Conservation (phyloP, 2,113 vertebrate genomes). For the Cryptomyrus ogoouensis region DNA sequence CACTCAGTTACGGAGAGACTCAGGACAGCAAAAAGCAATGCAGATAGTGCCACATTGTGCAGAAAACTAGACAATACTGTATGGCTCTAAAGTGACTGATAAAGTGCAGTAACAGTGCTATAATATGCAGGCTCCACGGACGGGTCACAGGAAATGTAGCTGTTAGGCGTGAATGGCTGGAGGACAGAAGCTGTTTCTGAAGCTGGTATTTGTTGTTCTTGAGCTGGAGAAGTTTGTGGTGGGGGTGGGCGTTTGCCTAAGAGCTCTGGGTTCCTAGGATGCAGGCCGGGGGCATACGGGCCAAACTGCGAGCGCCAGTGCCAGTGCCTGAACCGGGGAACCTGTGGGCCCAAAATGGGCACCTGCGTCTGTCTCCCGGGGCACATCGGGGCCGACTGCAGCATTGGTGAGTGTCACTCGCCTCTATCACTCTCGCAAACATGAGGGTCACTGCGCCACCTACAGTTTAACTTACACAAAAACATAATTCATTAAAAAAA, state of each 20-base stretch:
- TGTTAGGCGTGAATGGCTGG: not conserved
- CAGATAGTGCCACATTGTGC: not conserved
- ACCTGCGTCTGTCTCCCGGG: conserved; percentile 70
- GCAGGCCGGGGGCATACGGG: conserved; percentile 65
- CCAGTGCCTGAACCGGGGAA: conserved; percentile 64
- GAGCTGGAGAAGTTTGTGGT: not conserved
- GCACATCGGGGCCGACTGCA: conserved; percentile 73
- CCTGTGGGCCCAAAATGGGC: conserved; percentile 61
- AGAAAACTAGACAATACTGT: not conserved
- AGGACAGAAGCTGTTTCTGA: not conserved
- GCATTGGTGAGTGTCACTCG: conserved; percentile 60
- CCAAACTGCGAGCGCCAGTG: conserved; percentile 62
- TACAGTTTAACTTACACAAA: not conserved
- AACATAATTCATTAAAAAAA: not conserved
- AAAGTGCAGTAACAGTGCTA: not conserved
- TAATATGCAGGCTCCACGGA: not conserved
- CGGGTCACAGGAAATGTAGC: not conserved
- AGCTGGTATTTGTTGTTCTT: not conserved
- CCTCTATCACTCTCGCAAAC: not conserved
- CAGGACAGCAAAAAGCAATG: not conserved
- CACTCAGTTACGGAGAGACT: not conserved
- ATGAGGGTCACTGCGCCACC: not conserved
- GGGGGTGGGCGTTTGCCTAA: not conserved
- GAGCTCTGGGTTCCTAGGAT: conserved; percentile 52
- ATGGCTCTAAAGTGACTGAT: not conserved